Base-by-base conservation (phyloP, 2,797 vertebrate genomes). In the Tenualosa ilisha region DNA sequence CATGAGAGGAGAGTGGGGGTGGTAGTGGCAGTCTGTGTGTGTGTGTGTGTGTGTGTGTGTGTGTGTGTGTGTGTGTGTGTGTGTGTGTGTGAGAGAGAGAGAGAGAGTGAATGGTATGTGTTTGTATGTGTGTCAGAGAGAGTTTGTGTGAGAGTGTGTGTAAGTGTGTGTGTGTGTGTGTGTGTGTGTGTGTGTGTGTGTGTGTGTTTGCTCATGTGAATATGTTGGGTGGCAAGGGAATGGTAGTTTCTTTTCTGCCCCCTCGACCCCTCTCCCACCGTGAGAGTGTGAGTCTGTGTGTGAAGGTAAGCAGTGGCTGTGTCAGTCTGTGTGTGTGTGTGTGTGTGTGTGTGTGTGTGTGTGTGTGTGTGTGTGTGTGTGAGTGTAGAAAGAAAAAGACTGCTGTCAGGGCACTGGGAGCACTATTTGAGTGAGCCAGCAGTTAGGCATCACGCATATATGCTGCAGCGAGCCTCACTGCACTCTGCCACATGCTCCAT, bases 401-500 rank as follows among this genome's bases (percentile, higher is more conserved):
- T 53, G 86, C 86, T 87, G 86, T 87, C 89, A 88, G 86, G 85
- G 87, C 82, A 89, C 85, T 87, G 54, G 86, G 88, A 86, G 63
- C 61, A 88, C 90, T 91, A 86, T 91, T 91, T 88, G 90, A 91
- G 91, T 86, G 88, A 84, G 86, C 86, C 86, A 37, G 82, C 56
- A 54, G 84, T 82, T 82, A 81, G 86, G 84, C 86, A 85, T 87
- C 85, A 63, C 89, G 85, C 88, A 83, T 88, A 84, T 89, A 88
- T 79, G 84, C 82, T 85, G 81, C 84, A 82, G 68, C 75, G 49
- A 68, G 68, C 63, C 59, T 43, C 68, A 3, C 68, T 83, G 81
- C 50, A 65, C 82, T 85, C 37, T 87, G 90, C 90, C 90, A 90
- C 88, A 92, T 85, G 82, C 87, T 90, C 89, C 86, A 92, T 93